Evolutionary conservation across 2,113 vertebrate genomes (phyloP).

Genomic region (Opisthocomus hoazin): DNA sequence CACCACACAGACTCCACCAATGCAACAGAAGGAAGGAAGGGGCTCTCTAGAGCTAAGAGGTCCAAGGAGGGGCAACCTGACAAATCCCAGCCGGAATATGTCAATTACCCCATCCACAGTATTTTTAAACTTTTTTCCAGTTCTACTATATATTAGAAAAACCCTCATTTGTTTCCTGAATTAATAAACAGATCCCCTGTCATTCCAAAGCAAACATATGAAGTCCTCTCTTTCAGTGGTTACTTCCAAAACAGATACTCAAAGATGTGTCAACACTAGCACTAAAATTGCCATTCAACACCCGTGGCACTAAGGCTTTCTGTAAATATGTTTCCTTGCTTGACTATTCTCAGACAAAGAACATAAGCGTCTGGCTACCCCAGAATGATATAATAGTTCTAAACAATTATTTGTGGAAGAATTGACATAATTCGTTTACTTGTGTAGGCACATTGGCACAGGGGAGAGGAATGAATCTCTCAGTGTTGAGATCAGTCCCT

Average conservation of each 20-base stretch:
- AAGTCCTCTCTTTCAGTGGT: background rate
- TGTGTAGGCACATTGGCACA: background rate
- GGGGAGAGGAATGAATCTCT: background rate
- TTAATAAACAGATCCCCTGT: background rate
- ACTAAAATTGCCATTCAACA: background rate
- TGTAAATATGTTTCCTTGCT: background rate
- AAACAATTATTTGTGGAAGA: constrained; percentile 7
- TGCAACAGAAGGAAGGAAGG: background rate
- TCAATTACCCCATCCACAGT: background rate
- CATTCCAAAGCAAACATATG: background rate
- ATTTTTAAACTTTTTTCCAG: background rate
- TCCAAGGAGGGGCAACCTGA: background rate
- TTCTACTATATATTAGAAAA: background rate
- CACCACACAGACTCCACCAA: background rate
- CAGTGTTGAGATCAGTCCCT: background rate
- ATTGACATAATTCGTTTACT: constrained; percentile 1
- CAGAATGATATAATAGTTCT: background rate
- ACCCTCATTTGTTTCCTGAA: background rate
- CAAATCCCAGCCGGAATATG: background rate
- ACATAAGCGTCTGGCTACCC: background rate
- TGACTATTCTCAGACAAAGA: background rate
- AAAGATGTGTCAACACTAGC: background rate
- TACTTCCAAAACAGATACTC: background rate
- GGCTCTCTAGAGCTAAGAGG: background rate
- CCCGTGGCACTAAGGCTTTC: background rate